Base-by-base conservation (phyloP, 2,888 invertebrate species). In the Timema podura region DNA sequence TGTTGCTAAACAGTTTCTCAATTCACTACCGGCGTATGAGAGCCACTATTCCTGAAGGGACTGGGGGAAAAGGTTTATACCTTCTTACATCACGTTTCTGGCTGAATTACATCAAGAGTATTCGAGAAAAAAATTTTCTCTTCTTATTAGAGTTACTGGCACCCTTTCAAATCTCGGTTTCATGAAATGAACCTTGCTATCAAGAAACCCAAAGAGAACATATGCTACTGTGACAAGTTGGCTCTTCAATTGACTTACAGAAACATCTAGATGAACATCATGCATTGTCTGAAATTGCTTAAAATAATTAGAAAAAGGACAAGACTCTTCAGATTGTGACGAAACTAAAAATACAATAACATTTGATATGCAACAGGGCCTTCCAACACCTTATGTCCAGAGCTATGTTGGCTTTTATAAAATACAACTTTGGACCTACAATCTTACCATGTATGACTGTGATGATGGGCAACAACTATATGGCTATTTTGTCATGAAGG, bases 211-310 rank as follows among this genome's bases (percentile, higher is more conserved):
- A 30, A 61, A 61, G 8, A 30, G 8, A 11, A 61, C 61, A 44
- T 61, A 45, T 61, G 61, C 44, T 16, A 61, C 61, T 61, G 44
- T 61, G 61, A 61, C 45, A 61, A 61, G 61, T 61, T 61, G 45
- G 61, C 5, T 44, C 61, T 61, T 61, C 61, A 30, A 61, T 44
- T 30, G 30, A 6, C 5, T 61, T 61, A 13, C 10, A 44, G 44
- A 61, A 61, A 15, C 61, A 61, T 13, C 30, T 61, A 30, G 61
- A 9, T 61, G 61, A 30, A 61, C 61, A 6, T 61, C 61, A 30
- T n/a, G 45, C 30, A 61, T 61, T 16, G 61, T 10, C 61, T 30
- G 61, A 61, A 61, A 30, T 30, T 61, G 61, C 61, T 61, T 61
- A 30, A 13, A 13, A 44, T 61, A 6, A 30, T 7, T 44, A 61